Evolutionary conservation across 2,113 vertebrate genomes (phyloP), one percentile per base, ranked within the genome.

Genomic region (Myrmecophaga tridactyla): DNA sequence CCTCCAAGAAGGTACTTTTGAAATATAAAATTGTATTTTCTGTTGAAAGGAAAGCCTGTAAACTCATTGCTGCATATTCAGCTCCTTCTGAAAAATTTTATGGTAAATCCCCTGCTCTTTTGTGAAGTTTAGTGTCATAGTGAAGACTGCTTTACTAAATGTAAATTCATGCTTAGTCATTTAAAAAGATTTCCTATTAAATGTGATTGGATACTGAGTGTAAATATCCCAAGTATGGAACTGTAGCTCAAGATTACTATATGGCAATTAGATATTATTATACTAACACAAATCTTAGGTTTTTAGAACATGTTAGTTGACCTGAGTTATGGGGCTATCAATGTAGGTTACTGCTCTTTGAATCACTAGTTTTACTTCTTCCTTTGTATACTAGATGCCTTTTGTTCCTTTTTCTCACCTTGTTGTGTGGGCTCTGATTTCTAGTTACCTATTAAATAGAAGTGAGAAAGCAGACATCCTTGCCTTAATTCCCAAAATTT

Each of bases 171-270:
- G 2, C 13, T 21, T 78, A 70, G 51, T 83, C 41, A 43, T 77
- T 72, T 84, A 78, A 72, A 89, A 88, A 84, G 29, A 69, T 84
- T 92, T 88, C 43, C 25, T 84, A 13, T 51, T 75, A 83, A 88
- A 81, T 88, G 75, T 36, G 15, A 82, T 41, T 87, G 60, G n/a
- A 82, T 92, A 39, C 82, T 92, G 46, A 41, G 31, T 76, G 65
- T 67, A 34, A 58, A 70, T 83, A 36, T 70, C 83, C 82, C n/a
- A 76, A 27, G 15, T 56, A 15, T 87, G 36, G 60, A 75, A 21
- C 60, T 69, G 7, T 87, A 67, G 72, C 41, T 63, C 85, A 48
- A 87, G 60, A 60, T 76, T 58, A 58, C 34, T 65, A 2, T 69
- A 41, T 82, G 69, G 27, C 60, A 88, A 0, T 83, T 67, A 46